Evolutionary conservation across 2,888 invertebrate genomes (phyloP), one percentile per base, ranked within the genome.

Genomic region (Acanthococcus lagerstroemiae): DNA sequence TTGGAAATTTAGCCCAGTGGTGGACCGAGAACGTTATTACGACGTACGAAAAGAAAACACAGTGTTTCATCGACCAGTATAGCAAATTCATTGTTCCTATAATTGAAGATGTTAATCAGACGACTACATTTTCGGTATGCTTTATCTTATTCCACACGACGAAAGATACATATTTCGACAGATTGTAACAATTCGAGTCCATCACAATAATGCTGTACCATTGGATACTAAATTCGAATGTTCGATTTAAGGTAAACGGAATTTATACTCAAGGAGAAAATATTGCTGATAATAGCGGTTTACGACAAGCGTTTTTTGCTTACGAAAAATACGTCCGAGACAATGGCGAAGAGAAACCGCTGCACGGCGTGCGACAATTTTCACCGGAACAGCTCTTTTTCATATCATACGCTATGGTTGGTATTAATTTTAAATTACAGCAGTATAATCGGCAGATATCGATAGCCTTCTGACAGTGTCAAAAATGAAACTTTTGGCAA

Each of bases 241-340:
- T n/a, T n/a, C n/a, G n/a, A n/a, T n/a, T n/a, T 66, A 73, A 85
- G 85, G 82, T 86, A 72, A 84, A 86, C 75, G 86, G 86, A 48
- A 80, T 83, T 73, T 83, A 83, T 75, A 90, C 90, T 21, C 87
- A 88, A 73, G 89, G 90, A 60, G 92, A 92, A 78, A 92, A 92
- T 78, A 91, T 92, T 67, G 91, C 91, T 0, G 93, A 93, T 77
- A 91, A 91, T 76, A 92, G 91, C 66, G 92, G 92, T 0, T 79
- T 93, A 66, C 84, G 90, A 71, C 86, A 90, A 61, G 88, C 90
- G 1, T 87, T 85, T 72, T 76, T 80, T 72, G 90, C 88, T 0
- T 88, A 86, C 78, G 73, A 74, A 68, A 68, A 70, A 48, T 77
- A 77, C 73, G 73, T 79, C 1, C 70, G 71, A 9, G 75, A 79